Base-by-base conservation (phyloP, 2,797 vertebrate species). In the Schizopygopsis pylzovi region DNA sequence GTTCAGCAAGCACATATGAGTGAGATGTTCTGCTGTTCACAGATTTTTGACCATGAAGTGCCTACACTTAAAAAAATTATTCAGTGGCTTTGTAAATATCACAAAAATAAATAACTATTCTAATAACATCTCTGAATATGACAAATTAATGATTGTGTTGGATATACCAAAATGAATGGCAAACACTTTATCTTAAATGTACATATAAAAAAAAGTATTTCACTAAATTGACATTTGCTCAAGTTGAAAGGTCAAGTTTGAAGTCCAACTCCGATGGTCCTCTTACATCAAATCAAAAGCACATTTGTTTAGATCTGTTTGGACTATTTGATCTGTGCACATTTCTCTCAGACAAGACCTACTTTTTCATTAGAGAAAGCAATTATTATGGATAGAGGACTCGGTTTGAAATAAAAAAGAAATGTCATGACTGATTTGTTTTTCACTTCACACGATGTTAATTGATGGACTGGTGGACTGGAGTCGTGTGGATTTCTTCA, bases 1-100 rank as follows among this genome's bases (percentile, higher is more conserved):
- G 81, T 82, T 82, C 49, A 56, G 49, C 68, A 59, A 59, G 39
- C 81, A 59, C 81, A 72, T 41, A 33, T 82, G 39, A 47, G 4
- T 9, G 13, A 81, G 15, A 33, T 45, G 22, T 81, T 70, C 15
- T 8, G 22, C 80, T 82, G 28, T 41, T 45, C 22, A 25, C 47
- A 56, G 71, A 28, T 43, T 72, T 43, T 56, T 82, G 15, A 22
- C 52, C 13, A 39, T 70, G 20, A 52, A 52, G n/a, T 15, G 25
- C 16, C 2, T 22, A 28, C 37, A 41, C 20, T 41, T 45, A 9
- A 9, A 67, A 81, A 52, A 52, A 28, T 4, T 12, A 49, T 52
- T 33, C 43, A 25, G 8, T 12, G 45, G 6, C 16, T 68, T 20
- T 41, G 65, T 68, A 41, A 22, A 70, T 70, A 70, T 70, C 10